Percentiles rank a stretch among this genome's conserved stretches.
phyloP scores from a whole-genome alignment of 2,113 vertebrate genomes.

The Psilopogon haemacephalus region DNA sequence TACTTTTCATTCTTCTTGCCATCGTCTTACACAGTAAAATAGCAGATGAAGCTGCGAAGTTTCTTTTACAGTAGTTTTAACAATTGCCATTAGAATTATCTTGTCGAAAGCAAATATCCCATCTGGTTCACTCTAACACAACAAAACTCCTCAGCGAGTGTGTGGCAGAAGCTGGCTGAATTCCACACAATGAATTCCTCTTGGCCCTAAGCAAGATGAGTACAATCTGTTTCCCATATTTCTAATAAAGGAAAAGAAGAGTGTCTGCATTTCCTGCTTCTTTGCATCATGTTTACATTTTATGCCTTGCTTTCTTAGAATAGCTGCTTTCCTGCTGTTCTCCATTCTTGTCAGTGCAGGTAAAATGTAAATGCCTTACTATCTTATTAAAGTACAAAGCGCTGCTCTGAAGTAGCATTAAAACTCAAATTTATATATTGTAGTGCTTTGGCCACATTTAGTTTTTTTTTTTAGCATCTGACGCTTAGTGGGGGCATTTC shows the following conservation, averaged over 20 bases:
- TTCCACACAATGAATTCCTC: conserved; percentile 57
- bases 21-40: conserved; percentile 34
- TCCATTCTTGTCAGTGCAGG: conserved; percentile 9
- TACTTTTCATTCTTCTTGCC: neutral
- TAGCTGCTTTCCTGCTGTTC: conserved; percentile 61
- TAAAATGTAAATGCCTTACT: conserved; percentile 54
- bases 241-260: conserved; percentile 64
- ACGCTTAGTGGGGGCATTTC: neutral
- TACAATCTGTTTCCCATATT: conserved; percentile 75
- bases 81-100: conserved; percentile 67
- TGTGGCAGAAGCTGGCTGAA: conserved; percentile 63
- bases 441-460: neutral
- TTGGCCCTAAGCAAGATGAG: conserved; percentile 71
- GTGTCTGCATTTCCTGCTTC: conserved; percentile 64
- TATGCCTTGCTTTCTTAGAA: conserved; percentile 55
- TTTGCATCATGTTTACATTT: conserved; percentile 59
- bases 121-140: conserved; percentile 73
- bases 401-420: conserved; percentile 27
- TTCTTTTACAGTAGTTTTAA: conserved; percentile 68
- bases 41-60: conserved; percentile 72
- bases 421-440: neutral
- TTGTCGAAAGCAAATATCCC: conserved; percentile 74
- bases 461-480: neutral
- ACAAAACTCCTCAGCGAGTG: conserved; percentile 61
- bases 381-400: neutral